Evolutionary conservation across 2,113 vertebrate species (phyloP).

Genomic region (Apaloderma vittatum): DNA sequence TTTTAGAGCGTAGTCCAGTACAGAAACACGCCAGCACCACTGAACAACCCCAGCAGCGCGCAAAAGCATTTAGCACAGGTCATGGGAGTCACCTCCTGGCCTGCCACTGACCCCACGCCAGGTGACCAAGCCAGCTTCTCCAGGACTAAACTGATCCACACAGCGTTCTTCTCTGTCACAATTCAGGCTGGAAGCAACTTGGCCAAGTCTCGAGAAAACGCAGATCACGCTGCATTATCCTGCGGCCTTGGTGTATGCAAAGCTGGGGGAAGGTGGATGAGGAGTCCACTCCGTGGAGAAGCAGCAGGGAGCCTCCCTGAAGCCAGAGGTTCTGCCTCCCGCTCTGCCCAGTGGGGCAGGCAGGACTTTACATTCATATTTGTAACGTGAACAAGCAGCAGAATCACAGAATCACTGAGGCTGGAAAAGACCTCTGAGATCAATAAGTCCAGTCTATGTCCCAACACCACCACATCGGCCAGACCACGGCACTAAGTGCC

Average conservation of each 20-base stretch:
- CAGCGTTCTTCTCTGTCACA: accelerated
- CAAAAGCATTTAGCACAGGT: neutral
- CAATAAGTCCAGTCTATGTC: too few relatives aligned
- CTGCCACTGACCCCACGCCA: neutral
- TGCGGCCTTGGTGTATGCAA: neutral
- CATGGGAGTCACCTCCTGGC: neutral
- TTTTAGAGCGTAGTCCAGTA: neutral
- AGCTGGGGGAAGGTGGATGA: neutral
- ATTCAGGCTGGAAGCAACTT: neutral
- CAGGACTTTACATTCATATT: too few relatives aligned
- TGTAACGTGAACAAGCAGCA: too few relatives aligned
- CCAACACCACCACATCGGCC: too few relatives aligned
- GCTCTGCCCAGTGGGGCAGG: too few relatives aligned
- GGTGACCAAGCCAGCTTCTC: accelerated
- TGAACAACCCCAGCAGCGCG: neutral
- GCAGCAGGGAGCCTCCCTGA: neutral
- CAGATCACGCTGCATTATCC: neutral
- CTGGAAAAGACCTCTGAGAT: too few relatives aligned
- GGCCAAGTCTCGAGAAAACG: neutral
- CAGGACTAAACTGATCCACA: neutral
- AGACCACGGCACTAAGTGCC: too few relatives aligned
- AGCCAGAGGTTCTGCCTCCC: neutral
- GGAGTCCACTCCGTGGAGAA: neutral
- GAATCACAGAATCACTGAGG: too few relatives aligned
- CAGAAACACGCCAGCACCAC: neutral